Conservation (phyloP, 2,113 vertebrate genomes). For the Tursiops truncatus region DNA sequence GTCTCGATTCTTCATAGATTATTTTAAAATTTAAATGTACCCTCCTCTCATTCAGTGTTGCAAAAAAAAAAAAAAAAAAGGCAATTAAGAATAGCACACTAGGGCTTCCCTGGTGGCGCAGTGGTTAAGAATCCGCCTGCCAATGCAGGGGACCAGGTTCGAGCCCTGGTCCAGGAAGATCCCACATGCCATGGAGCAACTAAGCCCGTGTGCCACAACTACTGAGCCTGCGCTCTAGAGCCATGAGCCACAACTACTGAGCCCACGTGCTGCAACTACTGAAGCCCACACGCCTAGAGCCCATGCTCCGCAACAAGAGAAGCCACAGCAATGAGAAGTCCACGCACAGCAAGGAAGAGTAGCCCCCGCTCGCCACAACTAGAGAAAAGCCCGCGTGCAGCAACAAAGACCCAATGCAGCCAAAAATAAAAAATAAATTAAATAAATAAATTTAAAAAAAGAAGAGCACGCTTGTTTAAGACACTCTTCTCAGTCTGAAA, state of each 20-base stretch:
- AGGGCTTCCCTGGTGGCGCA: background rate
- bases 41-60: background rate
- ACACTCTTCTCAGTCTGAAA: background rate
- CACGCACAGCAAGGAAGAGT: too few species aligned
- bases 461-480: background rate
- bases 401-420: background rate
- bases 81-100: background rate
- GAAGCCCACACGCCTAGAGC: too few species aligned
- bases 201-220: background rate
- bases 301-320: too few species aligned
- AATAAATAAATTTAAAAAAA: background rate
- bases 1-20: background rate
- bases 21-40: constrained; percentile 43
- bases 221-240: too few species aligned
- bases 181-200: background rate
- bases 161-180: background rate
- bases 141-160: background rate
- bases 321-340: too few species aligned
- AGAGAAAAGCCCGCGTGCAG: background rate
- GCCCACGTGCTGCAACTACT: too few species aligned
- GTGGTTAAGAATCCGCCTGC: background rate
- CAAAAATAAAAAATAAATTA: background rate
- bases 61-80: background rate
- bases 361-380: too few species aligned
- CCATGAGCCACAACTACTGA: too few species aligned